These are phyloP conservation scores for Pristionchus arcanus DNA, from an alignment of 2,888 invertebrate species.

Conservation along the genomic window DNA sequence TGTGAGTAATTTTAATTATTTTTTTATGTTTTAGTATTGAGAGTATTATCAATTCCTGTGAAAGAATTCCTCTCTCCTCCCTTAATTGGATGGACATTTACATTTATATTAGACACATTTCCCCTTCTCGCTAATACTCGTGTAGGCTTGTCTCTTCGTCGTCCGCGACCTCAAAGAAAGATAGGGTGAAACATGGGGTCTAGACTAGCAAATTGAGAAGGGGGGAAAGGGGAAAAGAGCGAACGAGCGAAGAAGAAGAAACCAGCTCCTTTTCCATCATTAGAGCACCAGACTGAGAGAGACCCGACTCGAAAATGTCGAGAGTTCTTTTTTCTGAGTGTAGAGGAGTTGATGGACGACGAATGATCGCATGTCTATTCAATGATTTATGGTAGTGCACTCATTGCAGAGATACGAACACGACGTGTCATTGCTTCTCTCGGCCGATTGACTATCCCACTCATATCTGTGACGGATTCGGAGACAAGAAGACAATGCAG, in stretches of 20 bases:
- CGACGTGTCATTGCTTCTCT: conserved; percentile 73
- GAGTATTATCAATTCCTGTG: too few species aligned
- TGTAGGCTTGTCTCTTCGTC: not conserved
- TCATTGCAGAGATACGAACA: conserved; percentile 64
- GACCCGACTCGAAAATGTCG: conserved; percentile 8
- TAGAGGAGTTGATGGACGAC: not conserved
- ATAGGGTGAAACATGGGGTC: not conserved
- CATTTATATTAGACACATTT: not conserved
- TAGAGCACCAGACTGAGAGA: not conserved
- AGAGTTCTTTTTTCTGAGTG: not conserved
- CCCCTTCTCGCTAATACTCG: not conserved
- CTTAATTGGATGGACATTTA: not conserved
- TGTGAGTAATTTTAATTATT: too few species aligned
- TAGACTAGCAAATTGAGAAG: conserved; percentile 25
- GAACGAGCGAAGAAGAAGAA: not conserved
- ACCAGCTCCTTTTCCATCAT: conserved; percentile 25
- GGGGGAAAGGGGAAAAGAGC: not conserved
- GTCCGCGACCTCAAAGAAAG: not conserved
- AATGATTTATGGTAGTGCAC: not conserved
- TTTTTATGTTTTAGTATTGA: too few species aligned
- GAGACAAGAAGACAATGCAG: not conserved
- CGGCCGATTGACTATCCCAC: conserved; percentile 68
- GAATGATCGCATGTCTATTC: conserved; percentile 4
- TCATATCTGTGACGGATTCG: conserved; percentile 63
- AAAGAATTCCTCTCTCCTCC: too few species aligned